phyloP scores from a whole-genome alignment of 2,888 invertebrate species.

The Pandemis corylana region DNA sequence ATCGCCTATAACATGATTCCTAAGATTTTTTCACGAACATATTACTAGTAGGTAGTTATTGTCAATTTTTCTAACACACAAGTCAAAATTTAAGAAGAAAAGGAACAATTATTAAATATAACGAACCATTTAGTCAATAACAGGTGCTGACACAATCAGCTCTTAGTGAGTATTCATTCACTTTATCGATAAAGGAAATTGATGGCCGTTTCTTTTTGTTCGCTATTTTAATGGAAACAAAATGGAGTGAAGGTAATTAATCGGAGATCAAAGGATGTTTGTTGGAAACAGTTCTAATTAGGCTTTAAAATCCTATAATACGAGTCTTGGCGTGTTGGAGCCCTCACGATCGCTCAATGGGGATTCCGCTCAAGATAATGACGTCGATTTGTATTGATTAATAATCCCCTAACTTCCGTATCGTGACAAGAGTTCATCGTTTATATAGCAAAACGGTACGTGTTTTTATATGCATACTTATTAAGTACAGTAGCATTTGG shows the following conservation, averaged over 20 bases:
- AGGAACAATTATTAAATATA: not conserved
- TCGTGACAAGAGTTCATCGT: not conserved
- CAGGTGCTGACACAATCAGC: not conserved
- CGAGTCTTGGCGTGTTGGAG: conserved; percentile 6
- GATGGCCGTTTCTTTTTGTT: not conserved
- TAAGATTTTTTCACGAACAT: too few relatives aligned
- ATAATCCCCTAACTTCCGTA: not conserved
- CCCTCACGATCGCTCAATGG: conserved; percentile 14
- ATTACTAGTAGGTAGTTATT: too few relatives aligned
- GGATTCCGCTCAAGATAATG: conserved; percentile 20
- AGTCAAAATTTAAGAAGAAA: too few relatives aligned
- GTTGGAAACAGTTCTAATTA: conserved; percentile 38
- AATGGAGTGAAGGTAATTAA: conserved; percentile 30
- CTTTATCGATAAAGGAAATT: not conserved
- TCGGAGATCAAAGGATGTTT: conserved; percentile 31
- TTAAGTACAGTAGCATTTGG: too few relatives aligned
- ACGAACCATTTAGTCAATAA: not conserved
- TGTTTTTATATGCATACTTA: too few relatives aligned
- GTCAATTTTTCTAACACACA: too few relatives aligned
- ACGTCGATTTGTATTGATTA: conserved; percentile 35
- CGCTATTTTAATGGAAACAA: conserved; percentile 4
- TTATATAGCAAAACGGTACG: too few relatives aligned
- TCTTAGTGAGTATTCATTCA: not conserved
- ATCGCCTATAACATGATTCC: too few relatives aligned
- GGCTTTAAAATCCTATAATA: conserved; percentile 35